Base-by-base conservation (phyloP, 2,113 vertebrate genomes). In the Gavialis gangeticus region DNA sequence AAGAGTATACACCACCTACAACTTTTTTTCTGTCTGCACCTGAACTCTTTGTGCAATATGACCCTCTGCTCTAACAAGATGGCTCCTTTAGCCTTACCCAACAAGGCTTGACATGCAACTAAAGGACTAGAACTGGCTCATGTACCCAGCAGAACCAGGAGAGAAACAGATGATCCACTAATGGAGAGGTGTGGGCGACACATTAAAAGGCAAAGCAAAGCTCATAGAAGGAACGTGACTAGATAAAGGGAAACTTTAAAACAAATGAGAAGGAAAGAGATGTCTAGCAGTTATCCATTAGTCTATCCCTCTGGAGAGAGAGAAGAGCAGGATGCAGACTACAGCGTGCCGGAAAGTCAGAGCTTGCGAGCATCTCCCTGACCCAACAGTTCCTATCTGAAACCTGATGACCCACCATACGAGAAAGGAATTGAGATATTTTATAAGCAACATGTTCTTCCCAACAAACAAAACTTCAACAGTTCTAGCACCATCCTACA, bases 1-100 rank as follows among this genome's bases (percentile, higher is more conserved):
- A 46, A 46, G 46, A 46, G 46, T 46, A 46, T 46, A 7, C 46
- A 46, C 46, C 46, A 9, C 46, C 7, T 46, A 46, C 46, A 46
- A 46, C 46, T 46, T 46, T 46, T 46, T 46, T 46, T 46, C 46
- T 46, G 46, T 46, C 9, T 9, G 46, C 46, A 9, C 46, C 46
- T 46, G 46, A 19, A 25, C 10, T 73, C 55, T 37, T 66, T 22
- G 34, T 22, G n/a, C 76, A 71, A 18, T 19, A 54, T 1, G 4
- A 4, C 21, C 22, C 5, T 4, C 19, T 14, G 28, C 4, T 62
- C 76, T 7, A 10, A 21, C 10, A n/a, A 5, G 59, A 67, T n/a
- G 19, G 24, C 27, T 17, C 46, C 10, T 1, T 25, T 22, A 67
- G 28, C 9, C 58, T 73, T 1, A 0, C 5, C n/a, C 5, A 19